Conservation (phyloP, 2,888 invertebrate genomes). For the Alitta virens region DNA sequence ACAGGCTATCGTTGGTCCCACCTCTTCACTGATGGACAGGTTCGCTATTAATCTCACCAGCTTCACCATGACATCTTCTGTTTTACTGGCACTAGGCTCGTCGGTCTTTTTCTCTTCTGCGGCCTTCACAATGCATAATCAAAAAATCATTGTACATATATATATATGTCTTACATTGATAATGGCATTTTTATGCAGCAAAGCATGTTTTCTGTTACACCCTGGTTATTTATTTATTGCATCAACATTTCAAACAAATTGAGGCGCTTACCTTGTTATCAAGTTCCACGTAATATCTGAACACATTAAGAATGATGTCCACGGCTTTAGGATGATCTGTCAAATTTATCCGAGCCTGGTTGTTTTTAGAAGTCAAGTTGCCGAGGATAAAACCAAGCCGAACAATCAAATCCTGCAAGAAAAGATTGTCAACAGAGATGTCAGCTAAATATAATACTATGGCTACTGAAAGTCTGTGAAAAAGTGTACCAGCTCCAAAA, state of each 20-base stretch:
- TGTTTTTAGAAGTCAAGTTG: constrained; percentile 78
- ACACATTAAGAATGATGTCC: constrained; percentile 45
- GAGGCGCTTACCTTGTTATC: constrained; percentile 39
- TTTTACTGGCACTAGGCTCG: constrained; percentile 20
- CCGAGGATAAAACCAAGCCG: constrained; percentile 80
- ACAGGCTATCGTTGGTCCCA: constrained; percentile 68
- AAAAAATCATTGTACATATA: background rate
- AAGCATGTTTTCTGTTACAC: no score
- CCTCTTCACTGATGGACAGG: constrained; percentile 74
- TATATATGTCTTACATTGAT: background rate
- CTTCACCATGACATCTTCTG: constrained; percentile 60
- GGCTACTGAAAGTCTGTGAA: no score
- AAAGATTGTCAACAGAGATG: no score
- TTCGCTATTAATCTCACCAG: constrained; percentile 81
- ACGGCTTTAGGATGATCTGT: constrained; percentile 47
- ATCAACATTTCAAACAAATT: no score
- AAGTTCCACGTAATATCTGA: constrained; percentile 45
- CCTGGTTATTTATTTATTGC: no score
- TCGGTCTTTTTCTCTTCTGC: background rate
- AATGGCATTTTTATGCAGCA: background rate
- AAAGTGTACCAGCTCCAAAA: no score
- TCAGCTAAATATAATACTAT: no score
- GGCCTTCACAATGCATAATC: background rate
- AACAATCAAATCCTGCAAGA: constrained; percentile 67
- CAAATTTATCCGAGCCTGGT: constrained; percentile 64